phyloP scores from a whole-genome alignment of 2,888 invertebrate species.

The Ophioninae sp. region DNA sequence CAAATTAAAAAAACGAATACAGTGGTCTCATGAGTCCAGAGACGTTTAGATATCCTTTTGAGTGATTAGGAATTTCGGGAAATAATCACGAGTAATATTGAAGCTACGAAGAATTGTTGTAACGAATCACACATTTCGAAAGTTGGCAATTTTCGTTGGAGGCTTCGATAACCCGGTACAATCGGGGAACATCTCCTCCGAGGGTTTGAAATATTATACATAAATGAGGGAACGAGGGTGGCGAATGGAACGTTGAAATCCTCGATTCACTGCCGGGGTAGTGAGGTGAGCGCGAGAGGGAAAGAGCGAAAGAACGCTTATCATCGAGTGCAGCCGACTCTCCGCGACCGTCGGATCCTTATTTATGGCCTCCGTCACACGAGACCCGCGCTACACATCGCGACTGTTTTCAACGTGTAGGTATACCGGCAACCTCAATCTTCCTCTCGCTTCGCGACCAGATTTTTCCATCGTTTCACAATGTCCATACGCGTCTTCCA shows the following conservation, averaged over 20 bases:
- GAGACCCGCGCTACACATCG: conserved; percentile 43
- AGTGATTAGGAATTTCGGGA: too few relatives aligned
- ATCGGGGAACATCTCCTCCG: conserved; percentile 17
- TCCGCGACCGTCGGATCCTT: conserved; percentile 79
- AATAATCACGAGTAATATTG: too few relatives aligned
- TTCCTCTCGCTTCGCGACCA: conserved; percentile 26
- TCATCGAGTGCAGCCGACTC: conserved; percentile 77
- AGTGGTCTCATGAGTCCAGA: conserved; percentile 3
- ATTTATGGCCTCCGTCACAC: conserved; percentile 75
- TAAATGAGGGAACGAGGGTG: conserved; percentile 55
- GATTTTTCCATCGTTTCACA: conserved; percentile 40
- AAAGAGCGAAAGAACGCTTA: conserved; percentile 75
- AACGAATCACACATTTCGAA: not conserved
- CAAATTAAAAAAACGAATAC: not conserved
- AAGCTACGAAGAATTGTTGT: not conserved
- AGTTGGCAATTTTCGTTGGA: conserved; percentile 1
- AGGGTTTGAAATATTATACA: conserved; percentile 46
- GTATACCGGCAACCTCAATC: conserved; percentile 23
- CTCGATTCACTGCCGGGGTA: conserved; percentile 40
- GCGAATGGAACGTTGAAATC: conserved; percentile 54
- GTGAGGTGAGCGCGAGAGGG: conserved; percentile 58
- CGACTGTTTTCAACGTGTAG: conserved; percentile 50
- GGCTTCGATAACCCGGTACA: conserved; percentile 48
- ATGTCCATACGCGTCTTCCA: not conserved
- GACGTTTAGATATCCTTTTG: too few relatives aligned